Evolutionary conservation across 2,888 invertebrate species (phyloP).

Genomic region (Sepioteuthis lessoniana): DNA sequence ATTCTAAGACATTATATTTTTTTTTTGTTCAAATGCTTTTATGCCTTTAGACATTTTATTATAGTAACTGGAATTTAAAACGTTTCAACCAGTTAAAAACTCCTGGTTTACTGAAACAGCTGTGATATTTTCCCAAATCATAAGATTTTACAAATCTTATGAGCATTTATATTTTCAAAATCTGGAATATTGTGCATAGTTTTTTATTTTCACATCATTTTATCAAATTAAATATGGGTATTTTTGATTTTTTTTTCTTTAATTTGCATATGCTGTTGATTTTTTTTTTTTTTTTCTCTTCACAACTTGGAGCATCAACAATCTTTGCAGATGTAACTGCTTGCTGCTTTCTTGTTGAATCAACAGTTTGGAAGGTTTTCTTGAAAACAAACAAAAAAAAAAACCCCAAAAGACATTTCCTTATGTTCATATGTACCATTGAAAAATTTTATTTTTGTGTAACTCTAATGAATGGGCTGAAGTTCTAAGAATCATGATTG

Average conservation of each 20-base stretch:
- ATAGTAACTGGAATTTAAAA: not conserved
- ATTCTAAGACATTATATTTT: not conserved
- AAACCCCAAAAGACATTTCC: not conserved
- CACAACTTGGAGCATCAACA: not conserved
- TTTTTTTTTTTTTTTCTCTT: not conserved
- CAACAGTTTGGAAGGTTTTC: not conserved
- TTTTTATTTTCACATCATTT: slow-evolving; percentile 20
- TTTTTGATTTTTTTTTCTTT: not conserved
- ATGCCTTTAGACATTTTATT: not conserved
- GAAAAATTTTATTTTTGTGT: not conserved
- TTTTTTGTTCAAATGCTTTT: not conserved
- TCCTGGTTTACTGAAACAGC: slow-evolving; percentile 7
- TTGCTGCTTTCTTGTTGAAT: not conserved
- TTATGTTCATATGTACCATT: not conserved
- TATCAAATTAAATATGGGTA: not conserved
- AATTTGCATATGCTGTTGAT: not conserved
- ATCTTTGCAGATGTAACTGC: not conserved
- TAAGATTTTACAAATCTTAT: not conserved
- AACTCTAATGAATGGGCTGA: not conserved
- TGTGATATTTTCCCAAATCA: not conserved
- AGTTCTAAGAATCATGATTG: not conserved
- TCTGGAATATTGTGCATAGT: not conserved
- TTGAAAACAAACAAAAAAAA: not conserved
- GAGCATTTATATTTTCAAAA: not conserved
- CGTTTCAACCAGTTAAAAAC: not conserved